Base-by-base conservation (phyloP, 2,797 vertebrate genomes). In the Spinus olivaceus region DNA sequence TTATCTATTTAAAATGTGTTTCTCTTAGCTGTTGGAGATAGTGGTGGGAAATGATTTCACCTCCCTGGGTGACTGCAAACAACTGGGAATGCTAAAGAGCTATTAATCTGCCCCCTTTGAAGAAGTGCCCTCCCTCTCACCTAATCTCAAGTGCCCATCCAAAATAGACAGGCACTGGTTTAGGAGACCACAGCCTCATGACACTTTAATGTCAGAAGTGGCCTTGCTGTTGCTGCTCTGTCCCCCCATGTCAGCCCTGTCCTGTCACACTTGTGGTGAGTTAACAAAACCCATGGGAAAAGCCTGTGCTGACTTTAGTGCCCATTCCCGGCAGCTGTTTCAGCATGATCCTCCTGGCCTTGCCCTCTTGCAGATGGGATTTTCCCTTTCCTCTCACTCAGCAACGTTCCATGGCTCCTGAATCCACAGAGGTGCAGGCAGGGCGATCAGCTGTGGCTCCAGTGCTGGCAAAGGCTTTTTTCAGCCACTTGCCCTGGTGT, bases 1-100 rank as follows among this genome's bases (percentile, higher is more conserved):
- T 96, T 92, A 96, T 96, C 95, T 96, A 96, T 96, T 96, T 92
- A 66, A 87, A 71, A 92, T 49, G 15, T 87, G 84, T 96, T 96
- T 93, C 96, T 96, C 92, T 90, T 93, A 92, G 91, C 86, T 78
- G 74, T 37, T 94, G 92, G 73, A 92, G 94, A 95, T 92, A 92
- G 89, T 39, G 87, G 60, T 95, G 94, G 92, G 94, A 96, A 96
- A 84, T 86, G 33, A 94, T 94, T 94, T 95, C 83, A 85, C 93
- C 89, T 92, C 85, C 86, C 81, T 0, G 35, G 59, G 50, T 94
- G 95, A 94, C 82, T 83, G 89, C 91, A 94, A 92, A 92, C 76
- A 86, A 54, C 86, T 50, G 60, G 4, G 2, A 56, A 86, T 90
- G 80, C 91, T 95, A 84, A 93, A 93, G 76, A 91, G 67, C 86